phyloP scores from a whole-genome alignment of 2,888 invertebrate species.

The Tipula lateralis region DNA sequence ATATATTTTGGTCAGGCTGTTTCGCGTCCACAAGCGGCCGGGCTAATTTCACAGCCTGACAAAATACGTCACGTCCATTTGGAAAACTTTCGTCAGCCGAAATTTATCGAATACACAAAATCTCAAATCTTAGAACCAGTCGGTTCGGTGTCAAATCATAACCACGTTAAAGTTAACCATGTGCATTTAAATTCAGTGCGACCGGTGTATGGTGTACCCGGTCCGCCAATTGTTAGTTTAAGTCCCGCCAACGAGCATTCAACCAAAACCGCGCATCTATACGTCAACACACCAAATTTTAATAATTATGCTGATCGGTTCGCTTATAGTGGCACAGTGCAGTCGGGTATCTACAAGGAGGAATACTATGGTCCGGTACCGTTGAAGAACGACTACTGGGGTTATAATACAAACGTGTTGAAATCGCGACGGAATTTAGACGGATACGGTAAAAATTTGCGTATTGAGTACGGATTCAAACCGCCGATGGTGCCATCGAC shows the following conservation, averaged over 20 bases:
- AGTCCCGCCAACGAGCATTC: neutral
- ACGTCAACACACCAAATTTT: neutral
- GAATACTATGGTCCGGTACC: conserved; percentile 55
- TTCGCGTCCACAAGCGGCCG: neutral
- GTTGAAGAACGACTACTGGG: conserved; percentile 39
- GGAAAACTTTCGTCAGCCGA: neutral
- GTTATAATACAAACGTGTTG: conserved; percentile 36
- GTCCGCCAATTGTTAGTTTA: neutral
- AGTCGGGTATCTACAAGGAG: conserved; percentile 32
- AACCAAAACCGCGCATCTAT: neutral
- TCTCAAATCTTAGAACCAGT: conserved; percentile 28
- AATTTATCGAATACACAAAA: neutral
- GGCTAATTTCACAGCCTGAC: neutral
- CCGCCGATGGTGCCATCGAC: conserved; percentile 76
- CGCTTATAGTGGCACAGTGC: neutral
- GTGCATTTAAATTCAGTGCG: conserved; percentile 31
- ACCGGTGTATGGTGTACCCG: conserved; percentile 34
- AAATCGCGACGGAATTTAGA: conserved; percentile 47
- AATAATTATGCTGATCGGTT: neutral
- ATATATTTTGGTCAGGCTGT: neutral
- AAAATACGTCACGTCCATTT: conserved; percentile 25
- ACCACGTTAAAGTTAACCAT: neutral
- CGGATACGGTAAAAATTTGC: conserved; percentile 58
- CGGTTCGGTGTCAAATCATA: neutral
- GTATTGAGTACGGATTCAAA: conserved; percentile 77